Conservation (phyloP, 2,113 vertebrate species). For the Chaetura pelagica region DNA sequence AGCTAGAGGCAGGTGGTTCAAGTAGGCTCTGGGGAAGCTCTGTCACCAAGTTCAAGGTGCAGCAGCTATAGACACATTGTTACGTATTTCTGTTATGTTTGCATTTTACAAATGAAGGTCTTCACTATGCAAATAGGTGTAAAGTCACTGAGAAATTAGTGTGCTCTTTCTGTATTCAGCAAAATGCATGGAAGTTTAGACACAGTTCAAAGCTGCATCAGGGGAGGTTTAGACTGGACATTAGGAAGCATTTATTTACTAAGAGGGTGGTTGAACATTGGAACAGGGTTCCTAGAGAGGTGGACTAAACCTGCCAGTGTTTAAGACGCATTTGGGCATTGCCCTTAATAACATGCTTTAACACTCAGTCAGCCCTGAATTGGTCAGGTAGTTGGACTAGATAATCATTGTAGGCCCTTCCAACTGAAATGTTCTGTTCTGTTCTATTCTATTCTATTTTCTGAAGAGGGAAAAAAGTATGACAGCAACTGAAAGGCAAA, state of each 20-base stretch:
- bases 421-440: not conserved
- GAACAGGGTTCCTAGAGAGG: not conserved
- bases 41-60: not conserved
- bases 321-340: not conserved
- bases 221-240: not conserved
- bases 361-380: not conserved
- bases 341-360: not conserved
- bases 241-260: too few species aligned
- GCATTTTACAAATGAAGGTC: not conserved
- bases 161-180: not conserved
- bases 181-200: not conserved
- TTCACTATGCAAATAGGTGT: not conserved
- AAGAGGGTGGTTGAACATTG: too few species aligned
- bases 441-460: not conserved
- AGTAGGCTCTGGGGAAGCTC: not conserved
- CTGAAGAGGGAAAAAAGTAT: not conserved
- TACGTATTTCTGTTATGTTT: not conserved
- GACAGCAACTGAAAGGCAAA: not conserved
- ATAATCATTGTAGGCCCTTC: not conserved
- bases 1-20: not conserved
- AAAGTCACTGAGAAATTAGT: not conserved
- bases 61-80: not conserved
- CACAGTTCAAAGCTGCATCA: not conserved
- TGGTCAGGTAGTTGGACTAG: not conserved
- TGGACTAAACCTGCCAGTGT: not conserved